Conservation (phyloP, 2,113 vertebrate species). For the Cairina moschata region DNA sequence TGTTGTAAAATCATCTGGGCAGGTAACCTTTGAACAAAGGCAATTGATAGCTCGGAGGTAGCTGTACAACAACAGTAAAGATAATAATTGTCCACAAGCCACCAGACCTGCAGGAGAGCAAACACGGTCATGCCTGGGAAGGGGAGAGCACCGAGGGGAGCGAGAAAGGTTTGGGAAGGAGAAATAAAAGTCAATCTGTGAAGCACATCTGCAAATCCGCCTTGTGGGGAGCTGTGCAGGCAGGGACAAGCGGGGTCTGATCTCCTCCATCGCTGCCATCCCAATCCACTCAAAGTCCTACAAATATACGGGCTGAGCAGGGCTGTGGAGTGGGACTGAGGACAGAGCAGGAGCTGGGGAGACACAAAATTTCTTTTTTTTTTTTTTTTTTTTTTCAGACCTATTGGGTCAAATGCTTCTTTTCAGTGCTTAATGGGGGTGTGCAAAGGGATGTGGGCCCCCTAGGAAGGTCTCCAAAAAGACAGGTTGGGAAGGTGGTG, state of each 20-base stretch:
- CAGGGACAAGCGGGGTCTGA: not conserved
- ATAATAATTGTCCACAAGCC: not conserved
- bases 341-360: not conserved
- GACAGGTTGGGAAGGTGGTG: fast-evolving
- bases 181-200: not conserved
- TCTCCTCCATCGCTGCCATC: not conserved
- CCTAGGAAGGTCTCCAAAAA: not conserved
- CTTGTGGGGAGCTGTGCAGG: not conserved
- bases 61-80: conserved; percentile 42
- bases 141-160: not conserved
- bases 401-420: not conserved
- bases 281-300: not conserved
- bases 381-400: not conserved
- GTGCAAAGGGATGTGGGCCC: fast-evolving
- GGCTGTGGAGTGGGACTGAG: not conserved
- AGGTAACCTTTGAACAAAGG: conserved; percentile 71
- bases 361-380: not conserved
- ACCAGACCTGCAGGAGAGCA: not conserved
- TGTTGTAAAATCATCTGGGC: conserved; percentile 70
- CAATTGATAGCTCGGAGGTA: conserved; percentile 39
- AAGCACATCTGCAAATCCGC: not conserved
- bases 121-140: not conserved
- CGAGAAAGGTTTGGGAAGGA: not conserved
- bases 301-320: not conserved
- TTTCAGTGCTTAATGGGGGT: not conserved